Evolutionary conservation across 2,797 vertebrate genomes (phyloP).

Genomic region (Heteromormyrus szaboi): DNA sequence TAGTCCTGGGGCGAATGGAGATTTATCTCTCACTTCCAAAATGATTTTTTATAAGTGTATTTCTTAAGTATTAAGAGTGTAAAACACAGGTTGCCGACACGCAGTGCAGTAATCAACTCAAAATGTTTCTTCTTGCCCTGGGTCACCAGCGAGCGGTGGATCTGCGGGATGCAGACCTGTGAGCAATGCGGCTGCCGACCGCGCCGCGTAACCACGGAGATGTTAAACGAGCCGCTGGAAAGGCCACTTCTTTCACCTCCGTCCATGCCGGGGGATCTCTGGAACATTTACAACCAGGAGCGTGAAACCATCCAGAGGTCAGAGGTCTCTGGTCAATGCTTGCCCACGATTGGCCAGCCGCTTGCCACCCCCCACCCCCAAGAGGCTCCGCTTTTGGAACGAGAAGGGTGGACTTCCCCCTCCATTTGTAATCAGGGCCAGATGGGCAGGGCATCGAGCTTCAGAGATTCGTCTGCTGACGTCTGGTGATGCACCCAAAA

Average conservation of each 20-base stretch:
- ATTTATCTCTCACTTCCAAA: neutral
- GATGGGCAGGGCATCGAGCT: neutral
- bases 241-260: neutral
- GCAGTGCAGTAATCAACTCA: neutral
- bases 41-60: neutral
- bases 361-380: neutral
- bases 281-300: neutral
- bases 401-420: neutral
- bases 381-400: neutral
- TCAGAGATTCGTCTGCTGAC: neutral
- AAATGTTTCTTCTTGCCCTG: neutral
- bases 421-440: neutral
- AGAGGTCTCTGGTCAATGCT: neutral
- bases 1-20: neutral
- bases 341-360: neutral
- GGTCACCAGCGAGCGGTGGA: neutral
- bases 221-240: neutral
- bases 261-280: neutral
- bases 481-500: neutral
- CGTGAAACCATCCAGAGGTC: neutral
- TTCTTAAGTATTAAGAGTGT: neutral
- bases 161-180: neutral
- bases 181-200: neutral
- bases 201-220: neutral
- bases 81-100: neutral